A percentile compares a stretch with the other conserved stretches of the same genome.
Conservation (phyloP, 2,888 invertebrate species). For the Dromius quadrimaculatus region DNA sequence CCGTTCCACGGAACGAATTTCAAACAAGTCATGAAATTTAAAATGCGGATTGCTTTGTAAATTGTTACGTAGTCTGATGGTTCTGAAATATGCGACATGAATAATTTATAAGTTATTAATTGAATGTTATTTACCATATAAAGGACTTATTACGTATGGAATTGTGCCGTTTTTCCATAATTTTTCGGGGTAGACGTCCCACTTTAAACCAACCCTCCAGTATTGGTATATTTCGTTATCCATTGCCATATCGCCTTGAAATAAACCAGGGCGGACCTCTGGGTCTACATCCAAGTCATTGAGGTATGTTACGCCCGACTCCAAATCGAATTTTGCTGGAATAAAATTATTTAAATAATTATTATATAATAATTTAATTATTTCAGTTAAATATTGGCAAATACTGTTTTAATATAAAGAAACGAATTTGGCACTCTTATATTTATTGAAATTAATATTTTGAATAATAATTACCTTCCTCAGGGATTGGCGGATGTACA, state of each 20-base stretch:
- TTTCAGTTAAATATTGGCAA: too few relatives aligned
- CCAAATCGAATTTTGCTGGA: conserved; percentile 55
- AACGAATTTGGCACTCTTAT: background rate
- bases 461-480: conserved; percentile 63
- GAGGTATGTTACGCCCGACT: conserved; percentile 53
- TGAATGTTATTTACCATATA: conserved; percentile 67
- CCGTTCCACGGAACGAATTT: conserved; percentile 76
- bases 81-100: conserved; percentile 62
- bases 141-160: conserved; percentile 74
- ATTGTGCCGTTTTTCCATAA: conserved; percentile 76
- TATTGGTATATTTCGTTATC: conserved; percentile 72
- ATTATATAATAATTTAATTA: background rate
- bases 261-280: conserved; percentile 75
- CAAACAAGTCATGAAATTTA: conserved; percentile 76
- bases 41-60: conserved; percentile 71
- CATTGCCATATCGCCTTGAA: conserved; percentile 78
- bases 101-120: conserved; percentile 35
- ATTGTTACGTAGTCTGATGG: conserved; percentile 72
- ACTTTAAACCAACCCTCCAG: conserved; percentile 74
- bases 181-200: conserved; percentile 75
- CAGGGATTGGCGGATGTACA: conserved; percentile 67
- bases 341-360: conserved; percentile 21
- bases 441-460: too few relatives aligned
- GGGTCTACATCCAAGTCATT: conserved; percentile 68
- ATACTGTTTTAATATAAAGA: too few relatives aligned